Base-by-base conservation (phyloP, 2,888 invertebrate species). In the Cheilosia scutellata region DNA sequence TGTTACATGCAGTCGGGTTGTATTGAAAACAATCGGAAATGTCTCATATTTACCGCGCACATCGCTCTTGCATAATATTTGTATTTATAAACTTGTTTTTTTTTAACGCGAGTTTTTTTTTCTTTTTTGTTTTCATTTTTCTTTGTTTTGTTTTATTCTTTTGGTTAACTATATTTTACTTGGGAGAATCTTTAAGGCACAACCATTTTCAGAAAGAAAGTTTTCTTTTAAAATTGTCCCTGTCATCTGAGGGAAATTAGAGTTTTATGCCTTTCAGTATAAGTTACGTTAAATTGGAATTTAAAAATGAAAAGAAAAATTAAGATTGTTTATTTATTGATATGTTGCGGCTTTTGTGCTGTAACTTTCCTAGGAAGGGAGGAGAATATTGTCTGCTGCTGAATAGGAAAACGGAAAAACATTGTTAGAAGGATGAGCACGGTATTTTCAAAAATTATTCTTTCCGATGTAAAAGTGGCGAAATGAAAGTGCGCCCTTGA, bases 141-240 rank as follows among this genome's bases (percentile, higher is more conserved):
- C 25, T n/a, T n/a, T 2, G 29, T 29, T 5, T 29, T 29, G 2
- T 33, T 33, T 33, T 37, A 2, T n/a, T 16, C 29, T 60, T 51
- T 66, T 68, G 25, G 37, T 55, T 49, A 25, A 53, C 25, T 37
- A 53, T 47, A 47, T 65, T 63, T 57, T 57, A 57, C 9, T 58
- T 65, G 72, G 72, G 79, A 63, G 31, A 66, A 51, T 79, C 66
- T 72, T 79, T 79, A 79, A 79, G 79, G 79, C 79, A 79, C 79
- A 79, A 72, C 79, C 79, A 79, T 79, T 66, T 71, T 65, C 33
- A 63, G 29, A 29, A 72, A 65, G 65, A 72, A 51, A 72, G 65
- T 79, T 71, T 72, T 72, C 55, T 66, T 47, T 27, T 33, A 20
- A 40, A 33, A 51, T 62, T 65, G 4, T 49, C 57, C 57, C 29